Conservation (phyloP, 1,140 invertebrate species). For the Batillaria attramentaria region DNA sequence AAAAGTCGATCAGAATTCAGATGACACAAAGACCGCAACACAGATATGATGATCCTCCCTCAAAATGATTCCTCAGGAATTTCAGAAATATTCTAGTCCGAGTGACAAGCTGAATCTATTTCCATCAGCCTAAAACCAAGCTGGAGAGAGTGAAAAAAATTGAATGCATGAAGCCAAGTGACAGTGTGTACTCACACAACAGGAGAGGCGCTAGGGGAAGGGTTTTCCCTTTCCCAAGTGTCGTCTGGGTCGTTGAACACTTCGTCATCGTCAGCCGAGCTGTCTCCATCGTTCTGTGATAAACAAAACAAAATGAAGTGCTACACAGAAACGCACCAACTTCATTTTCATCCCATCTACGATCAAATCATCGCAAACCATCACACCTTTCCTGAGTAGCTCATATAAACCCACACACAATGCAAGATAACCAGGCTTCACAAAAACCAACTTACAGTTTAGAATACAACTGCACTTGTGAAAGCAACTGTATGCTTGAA, state of each 20-base stretch:
- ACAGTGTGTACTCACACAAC: conserved; percentile 41
- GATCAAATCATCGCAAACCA: too few relatives aligned
- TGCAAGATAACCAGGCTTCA: too few relatives aligned
- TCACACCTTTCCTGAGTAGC: too few relatives aligned
- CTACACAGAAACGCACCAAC: too few relatives aligned
- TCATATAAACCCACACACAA: too few relatives aligned
- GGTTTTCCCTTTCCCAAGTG: conserved; percentile 62
- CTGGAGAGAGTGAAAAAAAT: not conserved
- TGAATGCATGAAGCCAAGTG: not conserved
- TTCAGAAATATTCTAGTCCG: not conserved
- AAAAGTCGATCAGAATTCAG: too few relatives aligned
- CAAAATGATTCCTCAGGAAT: not conserved
- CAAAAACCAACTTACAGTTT: too few relatives aligned
- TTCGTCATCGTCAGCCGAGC: conserved; percentile 62
- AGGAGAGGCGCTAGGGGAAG: conserved; percentile 43
- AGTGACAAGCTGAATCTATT: not conserved
- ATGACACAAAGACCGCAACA: too few relatives aligned
- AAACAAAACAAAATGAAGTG: conserved; percentile 12
- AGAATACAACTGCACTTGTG: too few relatives aligned
- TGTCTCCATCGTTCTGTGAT: conserved; percentile 61
- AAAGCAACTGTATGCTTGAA: too few relatives aligned
- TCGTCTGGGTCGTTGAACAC: conserved; percentile 68
- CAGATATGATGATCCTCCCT: too few relatives aligned
- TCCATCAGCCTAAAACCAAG: not conserved
- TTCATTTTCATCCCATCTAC: too few relatives aligned